Percentiles rank a stretch among this genome's conserved stretches.
These are phyloP conservation scores for Natator depressus DNA, from an alignment of 2,113 vertebrate species.

Conservation along the genomic window DNA sequence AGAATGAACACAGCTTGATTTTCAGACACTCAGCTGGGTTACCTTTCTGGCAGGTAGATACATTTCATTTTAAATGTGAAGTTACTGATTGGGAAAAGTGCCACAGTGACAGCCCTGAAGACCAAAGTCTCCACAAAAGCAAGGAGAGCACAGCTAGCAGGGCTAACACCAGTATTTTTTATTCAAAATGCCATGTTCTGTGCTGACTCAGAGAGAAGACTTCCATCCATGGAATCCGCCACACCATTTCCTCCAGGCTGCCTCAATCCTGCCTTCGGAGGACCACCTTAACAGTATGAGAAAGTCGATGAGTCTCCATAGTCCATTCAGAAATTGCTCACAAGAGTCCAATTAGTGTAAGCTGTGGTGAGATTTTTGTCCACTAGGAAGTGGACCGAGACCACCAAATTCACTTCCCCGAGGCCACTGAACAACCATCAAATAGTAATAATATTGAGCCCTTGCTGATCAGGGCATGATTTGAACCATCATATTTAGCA, in stretches of 20 bases:
- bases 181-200: background rate
- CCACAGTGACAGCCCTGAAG: background rate
- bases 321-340: background rate
- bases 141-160: background rate
- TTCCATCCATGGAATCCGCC: background rate
- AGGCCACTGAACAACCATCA: background rate
- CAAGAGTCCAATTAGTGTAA: background rate
- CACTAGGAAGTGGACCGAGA: background rate
- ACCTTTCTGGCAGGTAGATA: background rate
- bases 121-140: background rate
- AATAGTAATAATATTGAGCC: background rate
- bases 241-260: background rate
- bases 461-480: background rate
- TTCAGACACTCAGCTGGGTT: background rate
- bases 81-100: background rate
- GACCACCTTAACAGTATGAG: background rate
- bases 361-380: background rate
- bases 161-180: background rate
- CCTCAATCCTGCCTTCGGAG: background rate
- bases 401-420: background rate
- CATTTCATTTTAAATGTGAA: background rate
- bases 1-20: background rate
- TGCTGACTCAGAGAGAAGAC: background rate
- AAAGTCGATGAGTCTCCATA: background rate
- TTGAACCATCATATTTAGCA: background rate